Percentiles rank a stretch among this genome's conserved stretches.
Evolutionary conservation across 2,113 vertebrate genomes (phyloP).

Genomic region (Apeltes quadracus): DNA sequence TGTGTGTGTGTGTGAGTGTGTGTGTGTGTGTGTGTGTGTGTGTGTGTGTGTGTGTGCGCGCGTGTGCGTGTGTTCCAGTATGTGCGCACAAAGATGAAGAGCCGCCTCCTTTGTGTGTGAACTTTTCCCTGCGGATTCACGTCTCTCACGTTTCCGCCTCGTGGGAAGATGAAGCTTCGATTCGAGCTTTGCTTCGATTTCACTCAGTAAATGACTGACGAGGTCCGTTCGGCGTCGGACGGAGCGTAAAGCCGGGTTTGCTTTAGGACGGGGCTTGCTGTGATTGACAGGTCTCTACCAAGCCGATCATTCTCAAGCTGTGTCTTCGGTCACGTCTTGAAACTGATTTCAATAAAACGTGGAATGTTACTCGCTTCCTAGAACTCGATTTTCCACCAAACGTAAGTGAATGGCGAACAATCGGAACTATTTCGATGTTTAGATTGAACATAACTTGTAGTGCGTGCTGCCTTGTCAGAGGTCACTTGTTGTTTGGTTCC

Average conservation of each 20-base stretch:
- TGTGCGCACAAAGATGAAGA: neutral
- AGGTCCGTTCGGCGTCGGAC: neutral
- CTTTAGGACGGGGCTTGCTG: too few relatives aligned
- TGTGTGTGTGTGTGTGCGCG: constrained; percentile 1
- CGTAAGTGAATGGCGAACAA: neutral
- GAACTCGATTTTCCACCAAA: constrained; percentile 15
- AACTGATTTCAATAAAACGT: neutral
- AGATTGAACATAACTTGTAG: constrained; percentile 5
- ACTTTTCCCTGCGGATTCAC: neutral
- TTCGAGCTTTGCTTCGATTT: constrained; percentile 26
- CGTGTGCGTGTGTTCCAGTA: constrained; percentile 12
- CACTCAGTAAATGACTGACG: constrained; percentile 49
- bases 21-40: constrained; percentile 3
- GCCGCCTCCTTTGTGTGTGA: neutral
- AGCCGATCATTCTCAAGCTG: neutral
- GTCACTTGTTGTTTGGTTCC: neutral
- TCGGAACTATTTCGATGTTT: neutral
- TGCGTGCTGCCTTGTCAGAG: constrained; percentile 12
- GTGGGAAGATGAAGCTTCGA: constrained; percentile 20
- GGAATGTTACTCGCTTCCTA: too few relatives aligned
- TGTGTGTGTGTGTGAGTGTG: neutral
- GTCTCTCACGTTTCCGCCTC: constrained; percentile 18
- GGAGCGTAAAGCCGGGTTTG: too few relatives aligned
- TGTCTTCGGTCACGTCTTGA: neutral
- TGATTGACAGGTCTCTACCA: too few relatives aligned